Evolutionary conservation across 2,888 invertebrate species (phyloP).

Genomic region (Volucella bombylans): DNA sequence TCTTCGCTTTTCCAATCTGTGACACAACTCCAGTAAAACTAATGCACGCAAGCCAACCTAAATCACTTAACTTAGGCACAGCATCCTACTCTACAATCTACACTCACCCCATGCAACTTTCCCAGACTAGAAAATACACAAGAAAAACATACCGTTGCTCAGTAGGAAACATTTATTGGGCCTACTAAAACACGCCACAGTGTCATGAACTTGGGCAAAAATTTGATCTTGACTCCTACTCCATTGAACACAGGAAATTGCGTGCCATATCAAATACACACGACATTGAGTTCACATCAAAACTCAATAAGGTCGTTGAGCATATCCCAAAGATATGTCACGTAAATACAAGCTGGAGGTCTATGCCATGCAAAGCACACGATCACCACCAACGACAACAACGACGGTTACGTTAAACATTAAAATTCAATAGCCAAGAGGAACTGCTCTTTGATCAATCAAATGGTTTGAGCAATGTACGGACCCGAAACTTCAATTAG

Average conservation of each 20-base stretch:
- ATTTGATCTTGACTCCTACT: slow-evolving; percentile 39
- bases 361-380: slow-evolving; percentile 43
- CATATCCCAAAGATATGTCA: slow-evolving; percentile 67
- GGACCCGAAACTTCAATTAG: slow-evolving; percentile 64
- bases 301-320: slow-evolving; percentile 70
- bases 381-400: neutral
- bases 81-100: neutral
- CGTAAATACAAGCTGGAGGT: slow-evolving; percentile 45
- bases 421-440: slow-evolving; percentile 17
- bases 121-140: slow-evolving; percentile 28
- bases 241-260: slow-evolving; percentile 50
- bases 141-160: neutral
- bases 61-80: slow-evolving; percentile 62
- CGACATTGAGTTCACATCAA: slow-evolving; percentile 68
- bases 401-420: slow-evolving; percentile 27
- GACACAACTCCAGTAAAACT: slow-evolving; percentile 12
- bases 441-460: neutral
- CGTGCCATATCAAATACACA: slow-evolving; percentile 69
- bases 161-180: slow-evolving; percentile 22
- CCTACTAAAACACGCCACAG: slow-evolving; percentile 54
- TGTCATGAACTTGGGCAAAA: slow-evolving; percentile 46
- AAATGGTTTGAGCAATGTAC: slow-evolving; percentile 3
- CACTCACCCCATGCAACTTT: slow-evolving; percentile 7
- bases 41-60: slow-evolving; percentile 68
- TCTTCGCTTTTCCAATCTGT: slow-evolving; percentile 52